Conservation (phyloP, 2,113 vertebrate species). For the Zosterops hypoxanthus region DNA sequence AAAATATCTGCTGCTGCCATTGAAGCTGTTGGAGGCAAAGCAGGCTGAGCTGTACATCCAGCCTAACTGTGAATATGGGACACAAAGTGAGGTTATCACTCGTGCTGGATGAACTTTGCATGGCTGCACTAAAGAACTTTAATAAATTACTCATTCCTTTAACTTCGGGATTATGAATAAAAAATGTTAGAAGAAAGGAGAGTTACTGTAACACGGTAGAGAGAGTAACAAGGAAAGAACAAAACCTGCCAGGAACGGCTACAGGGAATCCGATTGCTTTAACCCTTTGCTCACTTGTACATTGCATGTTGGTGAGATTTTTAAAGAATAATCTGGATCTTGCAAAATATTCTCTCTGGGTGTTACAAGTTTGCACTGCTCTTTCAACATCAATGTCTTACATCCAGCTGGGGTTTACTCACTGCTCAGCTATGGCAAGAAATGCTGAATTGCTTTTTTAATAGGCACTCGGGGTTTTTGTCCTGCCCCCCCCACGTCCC, state of each 20-base stretch:
- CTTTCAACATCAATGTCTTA: background rate
- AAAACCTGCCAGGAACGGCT: background rate
- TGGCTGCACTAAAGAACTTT: background rate
- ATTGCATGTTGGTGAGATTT: background rate
- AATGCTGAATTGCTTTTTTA: background rate
- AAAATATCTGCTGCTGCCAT: background rate
- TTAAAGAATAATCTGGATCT: background rate
- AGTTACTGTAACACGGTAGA: background rate
- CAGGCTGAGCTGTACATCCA: background rate
- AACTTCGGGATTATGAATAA: background rate
- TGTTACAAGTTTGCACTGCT: background rate
- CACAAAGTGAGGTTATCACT: rapidly evolving
- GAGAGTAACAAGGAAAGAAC: background rate
- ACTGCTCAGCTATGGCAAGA: background rate
- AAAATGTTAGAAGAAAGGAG: background rate
- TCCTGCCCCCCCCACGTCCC: background rate
- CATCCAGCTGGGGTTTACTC: background rate
- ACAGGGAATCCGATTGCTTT: background rate
- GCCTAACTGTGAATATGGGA: background rate
- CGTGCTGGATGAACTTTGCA: background rate
- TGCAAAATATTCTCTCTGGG: background rate
- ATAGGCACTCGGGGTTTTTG: rapidly evolving
- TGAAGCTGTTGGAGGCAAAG: background rate
- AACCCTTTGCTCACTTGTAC: background rate
- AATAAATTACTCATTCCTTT: background rate